These are phyloP conservation scores for Protodeltote pygarga DNA, from an alignment of 2,888 invertebrate genomes.

Conservation along the genomic window DNA sequence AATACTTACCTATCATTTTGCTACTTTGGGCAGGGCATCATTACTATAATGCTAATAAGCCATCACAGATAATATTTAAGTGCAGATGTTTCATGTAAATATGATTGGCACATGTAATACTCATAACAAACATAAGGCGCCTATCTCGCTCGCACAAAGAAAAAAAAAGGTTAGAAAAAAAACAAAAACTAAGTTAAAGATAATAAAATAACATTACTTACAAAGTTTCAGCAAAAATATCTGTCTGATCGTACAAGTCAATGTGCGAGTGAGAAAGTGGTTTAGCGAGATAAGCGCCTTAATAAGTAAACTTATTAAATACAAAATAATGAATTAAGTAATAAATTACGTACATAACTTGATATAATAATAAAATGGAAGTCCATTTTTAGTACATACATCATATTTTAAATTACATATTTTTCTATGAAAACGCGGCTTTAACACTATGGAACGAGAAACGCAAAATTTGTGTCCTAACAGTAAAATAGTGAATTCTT, in stretches of 20 bases:
- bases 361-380: slow-evolving; percentile 1
- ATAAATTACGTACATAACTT: slow-evolving; percentile 13
- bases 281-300: no score
- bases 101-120: slow-evolving; percentile 40
- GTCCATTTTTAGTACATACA: not conserved
- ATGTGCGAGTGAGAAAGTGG: no score
- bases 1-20: slow-evolving; percentile 32
- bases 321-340: slow-evolving; percentile 12
- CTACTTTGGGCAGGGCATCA: slow-evolving; percentile 8
- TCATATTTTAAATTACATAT: not conserved
- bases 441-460: slow-evolving; percentile 17
- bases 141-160: no score
- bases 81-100: slow-evolving; percentile 28
- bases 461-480: slow-evolving; percentile 9
- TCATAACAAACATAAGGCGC: slow-evolving; percentile 33
- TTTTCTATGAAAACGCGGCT: slow-evolving; percentile 18
- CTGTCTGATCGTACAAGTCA: no score
- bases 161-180: no score
- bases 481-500: slow-evolving; percentile 42
- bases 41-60: slow-evolving; percentile 6
- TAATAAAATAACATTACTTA: no score
- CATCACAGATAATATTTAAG: slow-evolving; percentile 17
- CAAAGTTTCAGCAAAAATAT: no score
- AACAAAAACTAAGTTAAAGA: no score
- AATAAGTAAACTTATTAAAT: slow-evolving; percentile 21